These are phyloP conservation scores for Microhierax caerulescens DNA, from an alignment of 2,797 vertebrate genomes.

Conservation along the genomic window DNA sequence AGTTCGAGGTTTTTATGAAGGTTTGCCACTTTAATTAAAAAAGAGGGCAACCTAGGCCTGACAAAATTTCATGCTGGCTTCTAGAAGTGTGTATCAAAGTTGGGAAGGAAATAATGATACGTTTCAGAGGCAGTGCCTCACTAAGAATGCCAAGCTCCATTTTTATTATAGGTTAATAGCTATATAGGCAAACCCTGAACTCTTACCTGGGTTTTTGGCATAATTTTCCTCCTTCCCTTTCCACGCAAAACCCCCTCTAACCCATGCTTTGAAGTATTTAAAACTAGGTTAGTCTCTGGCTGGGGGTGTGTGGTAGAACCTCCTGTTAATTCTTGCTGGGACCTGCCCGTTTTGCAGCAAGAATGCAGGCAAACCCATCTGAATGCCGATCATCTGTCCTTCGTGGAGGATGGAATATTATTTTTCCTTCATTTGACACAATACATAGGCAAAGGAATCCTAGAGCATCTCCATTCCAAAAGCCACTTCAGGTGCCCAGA, in stretches of 20 bases:
- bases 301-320: constrained; percentile 65
- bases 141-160: background rate
- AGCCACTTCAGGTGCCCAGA: background rate
- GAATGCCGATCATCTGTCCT: constrained; percentile 38
- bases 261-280: constrained; percentile 56
- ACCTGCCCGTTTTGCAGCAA: constrained; percentile 68
- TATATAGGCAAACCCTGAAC: constrained; percentile 11
- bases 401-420: background rate
- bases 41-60: background rate
- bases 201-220: constrained; percentile 58
- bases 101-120: background rate
- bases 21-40: background rate
- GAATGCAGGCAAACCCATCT: constrained; percentile 58
- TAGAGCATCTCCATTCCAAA: background rate
- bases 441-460: background rate
- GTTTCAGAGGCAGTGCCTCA: background rate
- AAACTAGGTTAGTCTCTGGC: constrained; percentile 62
- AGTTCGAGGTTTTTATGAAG: background rate
- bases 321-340: constrained; percentile 65
- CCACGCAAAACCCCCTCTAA: constrained; percentile 21
- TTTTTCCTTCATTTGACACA: constrained; percentile 13
- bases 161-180: constrained; percentile 28
- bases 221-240: constrained; percentile 47
- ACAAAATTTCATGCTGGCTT: background rate
- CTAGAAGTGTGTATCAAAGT: background rate